phyloP scores from a whole-genome alignment of 2,797 vertebrate species.

The Muscicapa comitata region DNA sequence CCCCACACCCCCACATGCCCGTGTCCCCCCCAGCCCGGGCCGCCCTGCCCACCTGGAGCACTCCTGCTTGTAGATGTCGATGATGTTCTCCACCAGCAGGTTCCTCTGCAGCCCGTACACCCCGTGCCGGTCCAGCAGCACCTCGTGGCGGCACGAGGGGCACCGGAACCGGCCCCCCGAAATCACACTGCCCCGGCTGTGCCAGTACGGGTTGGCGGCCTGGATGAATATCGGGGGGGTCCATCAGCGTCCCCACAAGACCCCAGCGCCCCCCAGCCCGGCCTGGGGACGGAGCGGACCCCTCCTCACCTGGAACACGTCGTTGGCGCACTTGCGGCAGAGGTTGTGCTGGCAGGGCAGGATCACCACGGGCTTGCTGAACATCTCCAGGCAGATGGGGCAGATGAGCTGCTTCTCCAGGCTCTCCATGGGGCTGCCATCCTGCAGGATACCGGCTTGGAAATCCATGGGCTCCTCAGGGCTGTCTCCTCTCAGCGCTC shows the following conservation, averaged over 20 bases:
- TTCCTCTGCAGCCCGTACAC: constrained; percentile 96
- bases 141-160: constrained; percentile 94
- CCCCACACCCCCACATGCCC: not conserved
- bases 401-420: constrained; percentile 85
- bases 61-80: constrained; percentile 96
- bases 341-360: constrained; percentile 85
- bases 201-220: constrained; percentile 82
- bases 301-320: constrained; percentile 77
- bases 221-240: not conserved
- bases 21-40: rapidly evolving
- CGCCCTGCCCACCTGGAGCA: constrained; percentile 71
- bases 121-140: constrained; percentile 93
- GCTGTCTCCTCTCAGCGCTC: not conserved
- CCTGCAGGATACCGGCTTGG: constrained; percentile 76
- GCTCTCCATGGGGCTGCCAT: constrained; percentile 80
- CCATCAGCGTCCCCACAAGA: rapidly evolving
- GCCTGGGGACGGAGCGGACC: rapidly evolving
- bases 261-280: rapidly evolving
- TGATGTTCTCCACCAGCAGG: constrained; percentile 95
- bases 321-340: constrained; percentile 82
- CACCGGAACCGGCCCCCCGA: constrained; percentile 94
- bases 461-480: constrained; percentile 70
- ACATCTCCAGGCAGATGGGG: constrained; percentile 85
- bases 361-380: constrained; percentile 84
- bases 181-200: constrained; percentile 69